Evolutionary conservation across 2,113 vertebrate species (phyloP).

Genomic region (Toxotes chatareus): DNA sequence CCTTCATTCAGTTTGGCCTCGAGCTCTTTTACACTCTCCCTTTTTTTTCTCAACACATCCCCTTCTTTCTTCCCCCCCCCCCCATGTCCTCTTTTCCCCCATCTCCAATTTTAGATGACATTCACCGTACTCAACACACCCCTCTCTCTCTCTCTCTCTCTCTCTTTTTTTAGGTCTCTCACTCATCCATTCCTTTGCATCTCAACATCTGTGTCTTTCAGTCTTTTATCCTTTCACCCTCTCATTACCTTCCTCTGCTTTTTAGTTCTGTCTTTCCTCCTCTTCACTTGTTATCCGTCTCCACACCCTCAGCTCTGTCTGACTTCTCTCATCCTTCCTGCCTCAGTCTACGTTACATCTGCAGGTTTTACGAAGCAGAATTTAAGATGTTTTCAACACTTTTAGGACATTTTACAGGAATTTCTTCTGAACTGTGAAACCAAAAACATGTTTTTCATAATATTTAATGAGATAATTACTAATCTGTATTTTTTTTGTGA

Average conservation of each 20-base stretch:
- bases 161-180: conserved; percentile 4
- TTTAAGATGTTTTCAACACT: neutral
- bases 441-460: neutral
- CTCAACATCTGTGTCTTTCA: conserved; percentile 58
- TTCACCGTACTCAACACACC: neutral
- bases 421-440: no score
- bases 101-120: neutral
- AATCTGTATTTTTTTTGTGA: no score
- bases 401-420: neutral
- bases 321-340: neutral
- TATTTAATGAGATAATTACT: neutral
- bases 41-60: conserved; percentile 18
- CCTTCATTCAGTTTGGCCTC: conserved; percentile 12
- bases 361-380: conserved; percentile 1
- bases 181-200: conserved; percentile 46
- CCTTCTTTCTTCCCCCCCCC: conserved; percentile 23
- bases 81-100: conserved; percentile 4
- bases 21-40: neutral
- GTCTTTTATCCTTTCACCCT: conserved; percentile 20
- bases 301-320: neutral
- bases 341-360: neutral
- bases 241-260: conserved; percentile 28
- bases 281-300: conserved; percentile 12
- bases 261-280: conserved; percentile 1
- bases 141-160: neutral